These are phyloP conservation scores for Phylloscopus trochiloides DNA, from an alignment of 2,113 vertebrate genomes.

Conservation along the genomic window DNA sequence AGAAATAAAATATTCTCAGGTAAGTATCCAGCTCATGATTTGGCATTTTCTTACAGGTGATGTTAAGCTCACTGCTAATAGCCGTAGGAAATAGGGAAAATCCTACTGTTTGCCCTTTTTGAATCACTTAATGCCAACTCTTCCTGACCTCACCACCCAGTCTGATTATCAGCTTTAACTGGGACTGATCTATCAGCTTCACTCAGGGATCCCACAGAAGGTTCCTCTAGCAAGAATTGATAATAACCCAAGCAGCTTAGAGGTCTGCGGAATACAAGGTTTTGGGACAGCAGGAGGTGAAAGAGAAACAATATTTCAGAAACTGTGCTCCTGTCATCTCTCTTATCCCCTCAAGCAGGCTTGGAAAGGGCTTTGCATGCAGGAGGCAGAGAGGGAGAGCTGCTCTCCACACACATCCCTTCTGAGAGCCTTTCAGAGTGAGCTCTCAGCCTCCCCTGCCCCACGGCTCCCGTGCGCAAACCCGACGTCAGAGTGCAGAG, in stretches of 20 bases:
- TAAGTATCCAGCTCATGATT: not conserved
- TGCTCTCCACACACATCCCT: not conserved
- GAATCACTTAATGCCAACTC: not conserved
- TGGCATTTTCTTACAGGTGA: not conserved
- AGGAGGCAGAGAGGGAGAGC: not conserved
- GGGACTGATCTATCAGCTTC: not conserved
- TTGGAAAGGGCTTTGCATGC: not conserved
- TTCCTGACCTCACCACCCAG: not conserved
- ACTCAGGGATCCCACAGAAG: not conserved
- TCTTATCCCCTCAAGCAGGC: not conserved
- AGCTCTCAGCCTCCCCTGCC: not conserved
- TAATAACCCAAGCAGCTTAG: not conserved
- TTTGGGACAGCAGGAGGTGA: not conserved
- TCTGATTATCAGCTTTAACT: not conserved
- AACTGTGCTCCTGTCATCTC: not conserved
- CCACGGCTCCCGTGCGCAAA: not conserved
- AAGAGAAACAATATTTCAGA: not conserved
- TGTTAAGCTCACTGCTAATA: not conserved
- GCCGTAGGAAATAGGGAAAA: not conserved
- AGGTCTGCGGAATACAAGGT: accelerated
- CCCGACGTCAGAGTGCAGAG: conserved; percentile 28
- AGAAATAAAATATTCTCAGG: not conserved
- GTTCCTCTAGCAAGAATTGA: not conserved
- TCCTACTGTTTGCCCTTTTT: not conserved
- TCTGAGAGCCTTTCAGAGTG: not conserved